These are phyloP conservation scores for Trachymyrmex septentrionalis DNA, from an alignment of 1,140 invertebrate species.

Conservation along the genomic window DNA sequence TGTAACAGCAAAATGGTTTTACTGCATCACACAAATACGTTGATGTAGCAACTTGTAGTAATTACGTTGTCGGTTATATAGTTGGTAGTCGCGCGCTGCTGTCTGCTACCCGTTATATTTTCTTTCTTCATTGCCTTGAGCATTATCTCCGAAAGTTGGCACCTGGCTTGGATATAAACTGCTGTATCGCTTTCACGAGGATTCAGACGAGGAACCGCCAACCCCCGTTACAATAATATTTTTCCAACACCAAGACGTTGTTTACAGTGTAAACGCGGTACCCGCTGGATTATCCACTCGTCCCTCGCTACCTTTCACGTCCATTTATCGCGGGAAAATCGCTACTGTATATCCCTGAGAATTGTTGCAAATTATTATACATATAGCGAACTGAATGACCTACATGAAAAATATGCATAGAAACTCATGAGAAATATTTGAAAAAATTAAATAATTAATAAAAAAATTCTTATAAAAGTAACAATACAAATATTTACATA, in stretches of 20 bases:
- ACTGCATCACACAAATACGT: constrained; percentile 10
- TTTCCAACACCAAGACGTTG: constrained; percentile 75
- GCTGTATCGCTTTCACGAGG: constrained; percentile 73
- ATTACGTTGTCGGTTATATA: constrained; percentile 38
- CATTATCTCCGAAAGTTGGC: constrained; percentile 72
- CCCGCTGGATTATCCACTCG: constrained; percentile 69
- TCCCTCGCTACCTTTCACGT: constrained; percentile 48
- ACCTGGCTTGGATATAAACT: constrained; percentile 72
- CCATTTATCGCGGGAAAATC: constrained; percentile 55
- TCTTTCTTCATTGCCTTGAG: constrained; percentile 71
- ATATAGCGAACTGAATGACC: not conserved
- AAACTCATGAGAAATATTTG: not conserved
- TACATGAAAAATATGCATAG: not conserved
- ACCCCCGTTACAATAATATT: constrained; percentile 78
- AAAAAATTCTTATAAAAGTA: not conserved
- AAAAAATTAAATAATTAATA: not conserved
- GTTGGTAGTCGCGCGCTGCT: constrained; percentile 1
- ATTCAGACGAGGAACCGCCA: constrained; percentile 38
- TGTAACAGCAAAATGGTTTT: constrained; percentile 24
- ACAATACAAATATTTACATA: not conserved
- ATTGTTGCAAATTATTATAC: constrained; percentile 41
- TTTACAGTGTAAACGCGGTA: constrained; percentile 73
- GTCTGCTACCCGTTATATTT: constrained; percentile 62
- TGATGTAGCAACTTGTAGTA: constrained; percentile 44
- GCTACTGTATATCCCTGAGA: constrained; percentile 27